Percentiles rank a stretch among this genome's conserved stretches.
Evolutionary conservation across 1,140 invertebrate genomes (phyloP).

Genomic region (Leptonema lineaticorne): DNA sequence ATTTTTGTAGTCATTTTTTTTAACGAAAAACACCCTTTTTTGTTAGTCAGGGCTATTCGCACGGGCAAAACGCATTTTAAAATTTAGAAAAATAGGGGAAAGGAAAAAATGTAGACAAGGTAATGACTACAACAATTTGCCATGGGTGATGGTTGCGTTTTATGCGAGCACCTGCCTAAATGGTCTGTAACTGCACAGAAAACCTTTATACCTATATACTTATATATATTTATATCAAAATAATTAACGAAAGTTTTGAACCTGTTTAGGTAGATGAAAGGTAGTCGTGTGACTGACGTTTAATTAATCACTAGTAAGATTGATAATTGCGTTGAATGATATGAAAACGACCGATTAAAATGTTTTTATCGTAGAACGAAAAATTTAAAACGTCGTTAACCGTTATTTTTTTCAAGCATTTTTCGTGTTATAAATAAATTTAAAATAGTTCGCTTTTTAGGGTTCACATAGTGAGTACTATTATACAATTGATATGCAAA

Average conservation of each 20-base stretch:
- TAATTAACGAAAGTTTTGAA: conserved; percentile 17
- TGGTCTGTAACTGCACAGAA: neutral
- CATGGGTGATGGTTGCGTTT: neutral
- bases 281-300: conserved; percentile 3
- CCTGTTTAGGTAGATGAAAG: conserved; percentile 5
- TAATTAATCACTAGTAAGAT: conserved; percentile 8
- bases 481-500: conserved; percentile 9
- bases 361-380: no score
- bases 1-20: no score
- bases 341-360: neutral
- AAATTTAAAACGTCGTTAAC: no score
- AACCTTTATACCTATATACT: no score
- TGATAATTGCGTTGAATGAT: neutral
- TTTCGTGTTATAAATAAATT: no score
- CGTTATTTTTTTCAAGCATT: no score
- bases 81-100: neutral
- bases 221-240: no score
- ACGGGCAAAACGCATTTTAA: neutral
- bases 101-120: conserved; percentile 12
- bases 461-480: neutral
- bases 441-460: no score
- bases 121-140: conserved; percentile 3
- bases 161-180: conserved; percentile 10
- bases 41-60: neutral
- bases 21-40: neutral